Conservation (phyloP, 2,888 invertebrate species). For the Cryptocephalus moraei region DNA sequence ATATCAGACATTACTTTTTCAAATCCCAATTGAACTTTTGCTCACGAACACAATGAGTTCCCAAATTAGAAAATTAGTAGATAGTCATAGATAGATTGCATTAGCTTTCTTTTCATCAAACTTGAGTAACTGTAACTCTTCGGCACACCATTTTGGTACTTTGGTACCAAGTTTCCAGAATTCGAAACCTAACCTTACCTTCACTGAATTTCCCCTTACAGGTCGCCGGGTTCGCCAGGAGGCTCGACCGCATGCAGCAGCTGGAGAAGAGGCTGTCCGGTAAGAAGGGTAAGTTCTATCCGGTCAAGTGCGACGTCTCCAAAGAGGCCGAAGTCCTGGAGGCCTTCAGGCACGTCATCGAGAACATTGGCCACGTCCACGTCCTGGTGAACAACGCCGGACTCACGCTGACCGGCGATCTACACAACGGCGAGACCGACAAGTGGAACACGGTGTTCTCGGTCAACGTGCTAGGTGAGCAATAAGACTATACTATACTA, state of each 20-base stretch:
- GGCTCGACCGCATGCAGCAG: constrained; percentile 9
- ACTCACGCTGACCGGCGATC: constrained; percentile 4
- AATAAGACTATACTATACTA: too few species aligned
- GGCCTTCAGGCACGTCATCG: constrained; percentile 25
- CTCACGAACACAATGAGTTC: too few species aligned
- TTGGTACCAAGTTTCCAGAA: too few species aligned
- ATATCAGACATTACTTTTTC: too few species aligned
- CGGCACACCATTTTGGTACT: too few species aligned
- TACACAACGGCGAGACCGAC: constrained; percentile 15
- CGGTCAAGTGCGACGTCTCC: constrained; percentile 26
- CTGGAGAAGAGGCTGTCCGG: constrained; percentile 6
- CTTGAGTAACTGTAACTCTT: too few species aligned
- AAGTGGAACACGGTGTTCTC: constrained; percentile 7
- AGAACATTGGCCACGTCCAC: constrained; percentile 26
- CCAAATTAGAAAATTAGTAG: too few species aligned
- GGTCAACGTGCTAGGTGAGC: constrained; percentile 9
- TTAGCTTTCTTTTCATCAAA: too few species aligned
- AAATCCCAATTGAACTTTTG: too few species aligned
- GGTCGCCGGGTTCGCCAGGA: constrained; percentile 12
- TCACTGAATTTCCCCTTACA: background rate
- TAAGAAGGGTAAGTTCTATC: constrained; percentile 23
- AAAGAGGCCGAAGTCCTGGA: constrained; percentile 25
- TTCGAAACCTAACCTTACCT: too few species aligned
- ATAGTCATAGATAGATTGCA: too few species aligned
- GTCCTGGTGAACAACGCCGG: constrained; percentile 33